Evolutionary conservation across 1,140 invertebrate genomes (phyloP).

Genomic region (Metopolophium dirhodum): DNA sequence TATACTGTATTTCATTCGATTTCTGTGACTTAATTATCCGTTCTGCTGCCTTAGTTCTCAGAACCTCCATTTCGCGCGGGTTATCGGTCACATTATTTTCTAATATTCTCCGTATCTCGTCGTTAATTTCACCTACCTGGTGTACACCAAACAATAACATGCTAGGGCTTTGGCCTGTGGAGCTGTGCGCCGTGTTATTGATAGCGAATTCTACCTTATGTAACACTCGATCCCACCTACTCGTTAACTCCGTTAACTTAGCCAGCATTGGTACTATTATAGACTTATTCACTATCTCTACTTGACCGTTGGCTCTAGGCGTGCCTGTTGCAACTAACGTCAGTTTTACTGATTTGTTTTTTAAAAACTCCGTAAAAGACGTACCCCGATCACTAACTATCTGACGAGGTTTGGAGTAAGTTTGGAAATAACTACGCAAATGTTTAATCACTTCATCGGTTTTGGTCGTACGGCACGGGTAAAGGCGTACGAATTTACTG

Average conservation of each 20-base stretch:
- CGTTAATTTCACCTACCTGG: too few relatives aligned
- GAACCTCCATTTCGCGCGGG: not conserved
- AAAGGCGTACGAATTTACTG: slow-evolving; percentile 23
- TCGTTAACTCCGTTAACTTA: not conserved
- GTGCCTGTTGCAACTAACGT: not conserved
- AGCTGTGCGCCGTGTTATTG: slow-evolving; percentile 56
- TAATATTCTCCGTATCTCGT: not conserved
- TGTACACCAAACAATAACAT: too few relatives aligned
- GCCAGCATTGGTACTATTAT: not conserved
- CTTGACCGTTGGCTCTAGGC: not conserved
- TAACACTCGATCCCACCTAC: slow-evolving; percentile 50
- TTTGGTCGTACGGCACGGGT: not conserved
- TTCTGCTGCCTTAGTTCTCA: not conserved
- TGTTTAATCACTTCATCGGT: slow-evolving; percentile 16
- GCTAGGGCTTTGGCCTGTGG: not conserved
- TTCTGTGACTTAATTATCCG: not conserved
- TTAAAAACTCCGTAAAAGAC: not conserved
- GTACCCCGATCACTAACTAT: slow-evolving; percentile 5
- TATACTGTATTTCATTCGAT: not conserved
- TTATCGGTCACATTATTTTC: not conserved
- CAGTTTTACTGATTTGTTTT: not conserved
- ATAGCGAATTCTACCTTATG: slow-evolving; percentile 44
- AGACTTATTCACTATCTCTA: not conserved
- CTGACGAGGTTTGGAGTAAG: not conserved
- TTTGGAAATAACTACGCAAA: not conserved